Base-by-base conservation (phyloP, 2,888 invertebrate genomes). In the Gymnocheta viridis region DNA sequence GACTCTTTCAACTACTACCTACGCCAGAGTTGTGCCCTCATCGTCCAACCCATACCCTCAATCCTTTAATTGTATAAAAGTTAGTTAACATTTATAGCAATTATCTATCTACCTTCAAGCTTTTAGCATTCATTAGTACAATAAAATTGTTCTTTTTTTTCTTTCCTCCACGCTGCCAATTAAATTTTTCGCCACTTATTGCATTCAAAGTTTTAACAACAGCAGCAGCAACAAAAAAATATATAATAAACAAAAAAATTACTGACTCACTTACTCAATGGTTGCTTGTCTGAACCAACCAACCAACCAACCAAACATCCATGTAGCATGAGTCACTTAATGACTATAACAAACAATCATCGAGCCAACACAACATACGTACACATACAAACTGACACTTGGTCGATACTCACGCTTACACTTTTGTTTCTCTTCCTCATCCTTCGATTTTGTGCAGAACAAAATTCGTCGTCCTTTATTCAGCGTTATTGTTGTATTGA, bases 71-170 rank as follows among this genome's bases (percentile, higher is more conserved):
- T 64, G 29, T 41, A 47, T 51, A 87, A 88, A 89, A 87, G 88
- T 88, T 89, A 88, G 88, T 89, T 88, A 87, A 88, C 89, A 88
- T 89, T 90, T 89, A 90, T 62, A 81, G 67, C 84, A 84, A 81
- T 81, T 84, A 81, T 81, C 73, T 84, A 81, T 81, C 47, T 74
- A 49, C 60, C 80, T 84, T 72, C 47, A 69, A 81, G 84, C 77
- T 81, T 84, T 90, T 90, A 90, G 88, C 89, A 90, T 90, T 90
- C 90, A 90, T 90, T 90, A 90, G 90, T 89, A 89, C 88, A 89
- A 90, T 89, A 89, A 89, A 90, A 90, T 66, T 90, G 89, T 89
- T 89, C 90, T 89, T 89, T 89, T 90, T 89, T 76, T 67, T 24
- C 88, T 86, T 86, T 89, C n/a, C 60, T 69, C 5, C 49, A 56